A percentile compares a stretch with the other conserved stretches of the same genome.
phyloP scores from a whole-genome alignment of 2,797 vertebrate genomes.

The Amphiprion clarkii region DNA sequence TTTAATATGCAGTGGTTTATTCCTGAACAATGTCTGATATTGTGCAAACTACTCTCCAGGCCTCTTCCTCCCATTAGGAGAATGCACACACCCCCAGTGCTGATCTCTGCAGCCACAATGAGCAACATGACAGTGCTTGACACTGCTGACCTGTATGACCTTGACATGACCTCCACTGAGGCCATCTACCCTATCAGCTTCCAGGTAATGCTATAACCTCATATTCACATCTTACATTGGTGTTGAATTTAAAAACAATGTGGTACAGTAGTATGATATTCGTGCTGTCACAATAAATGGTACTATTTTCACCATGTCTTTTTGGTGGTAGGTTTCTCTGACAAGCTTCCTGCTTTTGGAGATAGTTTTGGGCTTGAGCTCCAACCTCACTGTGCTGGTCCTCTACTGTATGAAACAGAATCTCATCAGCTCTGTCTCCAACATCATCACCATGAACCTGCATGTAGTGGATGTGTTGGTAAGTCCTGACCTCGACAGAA shows the following conservation, averaged over 20 bases:
- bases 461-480: conserved; percentile 96
- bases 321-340: conserved; percentile 88
- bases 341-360: conserved; percentile 94
- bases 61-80: conserved; percentile 66
- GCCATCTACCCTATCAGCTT: conserved; percentile 92
- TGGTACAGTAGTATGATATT: too few relatives aligned
- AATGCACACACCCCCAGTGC: conserved; percentile 80
- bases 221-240: neutral
- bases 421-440: conserved; percentile 97
- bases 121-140: conserved; percentile 93
- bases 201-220: conserved; percentile 83
- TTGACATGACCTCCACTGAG: conserved; percentile 86
- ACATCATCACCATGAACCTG: conserved; percentile 98
- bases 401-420: conserved; percentile 99
- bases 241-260: too few relatives aligned
- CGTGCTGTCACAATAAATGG: neutral
- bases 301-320: neutral
- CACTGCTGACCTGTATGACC: conserved; percentile 86
- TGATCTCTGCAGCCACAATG: conserved; percentile 90
- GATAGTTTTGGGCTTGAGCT: conserved; percentile 95
- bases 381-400: conserved; percentile 95
- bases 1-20: neutral
- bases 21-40: conserved; percentile 12
- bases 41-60: conserved; percentile 40
- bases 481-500: conserved; percentile 72